Percentiles rank a stretch among this genome's conserved stretches.
phyloP scores from a whole-genome alignment of 2,888 invertebrate species.

The Argyra leucocephala region DNA sequence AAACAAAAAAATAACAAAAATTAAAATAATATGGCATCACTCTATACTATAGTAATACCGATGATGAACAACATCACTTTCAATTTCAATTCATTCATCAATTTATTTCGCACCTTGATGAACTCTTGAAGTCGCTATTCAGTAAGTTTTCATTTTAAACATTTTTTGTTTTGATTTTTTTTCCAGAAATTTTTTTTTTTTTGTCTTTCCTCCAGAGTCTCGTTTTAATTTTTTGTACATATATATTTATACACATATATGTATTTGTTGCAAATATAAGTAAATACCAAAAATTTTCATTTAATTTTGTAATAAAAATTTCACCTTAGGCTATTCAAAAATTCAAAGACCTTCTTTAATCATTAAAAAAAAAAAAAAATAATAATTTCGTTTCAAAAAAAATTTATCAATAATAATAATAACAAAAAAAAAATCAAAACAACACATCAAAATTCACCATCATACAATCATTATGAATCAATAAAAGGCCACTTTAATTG shows the following conservation, averaged over 20 bases:
- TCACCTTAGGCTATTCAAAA: not conserved
- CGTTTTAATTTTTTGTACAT: not conserved
- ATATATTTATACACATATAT: no score
- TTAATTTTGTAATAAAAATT: constrained; percentile 4
- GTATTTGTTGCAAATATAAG: no score
- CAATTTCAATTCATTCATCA: constrained; percentile 1
- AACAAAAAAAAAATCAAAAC: no score
- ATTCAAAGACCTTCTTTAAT: not conserved
- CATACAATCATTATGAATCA: no score
- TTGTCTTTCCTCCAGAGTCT: not conserved
- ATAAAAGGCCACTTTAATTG: no score
- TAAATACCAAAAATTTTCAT: not conserved
- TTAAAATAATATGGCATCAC: not conserved
- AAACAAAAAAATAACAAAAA: not conserved
- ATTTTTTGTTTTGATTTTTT: not conserved
- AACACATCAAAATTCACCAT: no score
- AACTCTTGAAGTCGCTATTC: not conserved
- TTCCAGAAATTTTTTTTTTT: not conserved
- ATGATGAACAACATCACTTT: not conserved
- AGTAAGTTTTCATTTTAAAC: not conserved
- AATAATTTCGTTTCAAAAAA: no score
- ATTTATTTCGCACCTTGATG: constrained; percentile 4
- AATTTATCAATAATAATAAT: no score
- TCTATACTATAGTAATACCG: no score
- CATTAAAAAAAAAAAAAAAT: no score